phyloP scores from a whole-genome alignment of 1,140 invertebrate species.

The Drosophila simulans region DNA sequence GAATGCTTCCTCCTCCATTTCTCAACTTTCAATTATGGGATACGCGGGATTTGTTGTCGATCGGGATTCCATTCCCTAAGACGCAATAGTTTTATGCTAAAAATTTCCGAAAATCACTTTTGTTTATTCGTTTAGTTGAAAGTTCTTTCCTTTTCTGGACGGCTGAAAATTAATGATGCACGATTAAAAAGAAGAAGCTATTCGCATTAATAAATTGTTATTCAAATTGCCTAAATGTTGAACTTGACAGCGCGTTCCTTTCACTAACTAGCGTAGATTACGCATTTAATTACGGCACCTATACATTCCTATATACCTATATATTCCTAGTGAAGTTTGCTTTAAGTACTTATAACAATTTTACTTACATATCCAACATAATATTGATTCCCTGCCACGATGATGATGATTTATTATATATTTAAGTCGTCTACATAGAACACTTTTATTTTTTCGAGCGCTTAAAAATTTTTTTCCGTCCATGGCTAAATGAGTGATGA shows the following conservation, averaged over 20 bases:
- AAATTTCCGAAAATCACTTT: constrained; percentile 48
- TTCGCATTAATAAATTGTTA: not conserved
- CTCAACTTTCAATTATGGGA: constrained; percentile 74
- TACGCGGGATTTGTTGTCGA: constrained; percentile 47
- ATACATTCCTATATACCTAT: not conserved
- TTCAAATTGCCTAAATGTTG: not conserved
- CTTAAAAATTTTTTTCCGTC: constrained; percentile 20
- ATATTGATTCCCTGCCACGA: not conserved
- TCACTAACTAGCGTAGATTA: not conserved
- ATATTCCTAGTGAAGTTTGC: not conserved
- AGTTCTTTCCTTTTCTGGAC: constrained; percentile 31
- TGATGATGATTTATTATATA: constrained; percentile 28
- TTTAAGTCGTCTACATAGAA: constrained; percentile 21
- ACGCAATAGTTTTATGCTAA: constrained; percentile 75
- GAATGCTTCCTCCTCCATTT: constrained; percentile 48
- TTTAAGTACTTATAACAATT: constrained; percentile 11
- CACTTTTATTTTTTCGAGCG: constrained; percentile 30
- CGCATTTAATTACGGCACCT: not conserved
- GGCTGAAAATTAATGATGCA: constrained; percentile 25
- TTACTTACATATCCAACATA: not conserved
- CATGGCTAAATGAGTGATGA: constrained; percentile 62
- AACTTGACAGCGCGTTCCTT: constrained; percentile 15
- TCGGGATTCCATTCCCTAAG: constrained; percentile 43
- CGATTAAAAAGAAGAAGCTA: not conserved
- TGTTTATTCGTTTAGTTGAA: constrained; percentile 47